Evolutionary conservation across 2,797 vertebrate species (phyloP).

Genomic region (Paratrypauchen microcephalus): DNA sequence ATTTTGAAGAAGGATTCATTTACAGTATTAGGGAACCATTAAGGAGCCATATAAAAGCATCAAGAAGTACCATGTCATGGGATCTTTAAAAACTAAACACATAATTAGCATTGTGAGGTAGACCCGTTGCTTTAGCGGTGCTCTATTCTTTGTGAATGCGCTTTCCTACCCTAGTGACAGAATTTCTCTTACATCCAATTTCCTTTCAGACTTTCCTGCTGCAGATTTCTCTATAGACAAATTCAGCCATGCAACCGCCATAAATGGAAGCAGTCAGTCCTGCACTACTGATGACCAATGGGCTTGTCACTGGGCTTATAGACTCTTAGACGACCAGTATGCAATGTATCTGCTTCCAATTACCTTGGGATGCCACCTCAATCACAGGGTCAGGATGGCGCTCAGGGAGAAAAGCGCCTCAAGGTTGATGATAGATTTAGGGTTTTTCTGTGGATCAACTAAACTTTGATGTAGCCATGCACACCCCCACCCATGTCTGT

Average conservation of each 20-base stretch:
- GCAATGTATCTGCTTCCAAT: conserved; percentile 64
- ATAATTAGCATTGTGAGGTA: not conserved
- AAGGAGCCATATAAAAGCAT: no score
- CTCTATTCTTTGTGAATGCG: not conserved
- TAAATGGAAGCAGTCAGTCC: conserved; percentile 21
- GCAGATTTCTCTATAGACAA: not conserved
- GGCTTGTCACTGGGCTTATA: conserved; percentile 43
- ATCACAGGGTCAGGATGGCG: conserved; percentile 70
- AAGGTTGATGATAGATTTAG: conserved; percentile 70
- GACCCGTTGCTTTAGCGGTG: not conserved
- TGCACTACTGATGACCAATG: conserved; percentile 20
- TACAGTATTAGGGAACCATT: no score
- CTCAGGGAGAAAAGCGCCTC: conserved; percentile 53
- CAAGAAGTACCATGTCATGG: no score
- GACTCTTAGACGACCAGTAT: conserved; percentile 14
- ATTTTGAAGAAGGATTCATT: no score
- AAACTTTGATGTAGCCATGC: conserved; percentile 73
- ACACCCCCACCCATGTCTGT: conserved; percentile 51
- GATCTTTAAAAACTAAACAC: no score
- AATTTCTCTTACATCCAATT: not conserved
- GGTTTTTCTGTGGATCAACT: conserved; percentile 58
- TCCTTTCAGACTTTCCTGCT: not conserved
- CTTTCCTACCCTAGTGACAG: not conserved
- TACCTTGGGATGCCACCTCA: conserved; percentile 54
- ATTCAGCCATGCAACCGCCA: not conserved